Evolutionary conservation across 2,113 vertebrate genomes (phyloP).

Genomic region (Gambusia affinis): DNA sequence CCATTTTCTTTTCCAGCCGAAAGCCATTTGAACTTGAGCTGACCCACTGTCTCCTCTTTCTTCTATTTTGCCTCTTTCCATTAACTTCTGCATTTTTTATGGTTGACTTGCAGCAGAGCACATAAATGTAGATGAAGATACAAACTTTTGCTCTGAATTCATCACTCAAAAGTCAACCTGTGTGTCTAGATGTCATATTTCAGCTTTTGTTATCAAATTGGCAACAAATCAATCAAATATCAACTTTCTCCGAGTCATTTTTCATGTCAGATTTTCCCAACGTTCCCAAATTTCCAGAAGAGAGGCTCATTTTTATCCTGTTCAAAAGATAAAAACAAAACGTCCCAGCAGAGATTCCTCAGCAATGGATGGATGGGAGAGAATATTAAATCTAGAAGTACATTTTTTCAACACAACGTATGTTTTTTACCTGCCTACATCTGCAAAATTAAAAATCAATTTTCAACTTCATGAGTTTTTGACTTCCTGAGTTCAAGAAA

Average conservation of each 20-base stretch:
- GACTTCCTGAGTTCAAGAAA: too few species aligned
- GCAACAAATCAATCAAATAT: background rate
- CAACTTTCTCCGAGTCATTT: background rate
- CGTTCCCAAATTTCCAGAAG: too few species aligned
- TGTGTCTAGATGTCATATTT: background rate
- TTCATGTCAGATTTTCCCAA: background rate
- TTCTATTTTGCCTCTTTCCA: background rate
- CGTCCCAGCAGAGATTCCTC: too few species aligned
- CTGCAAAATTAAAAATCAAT: too few species aligned
- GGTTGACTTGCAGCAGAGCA: slow-evolving; percentile 18
- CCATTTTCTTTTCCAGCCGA: slow-evolving; percentile 46
- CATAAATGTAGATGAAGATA: background rate
- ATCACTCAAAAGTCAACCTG: background rate
- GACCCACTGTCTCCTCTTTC: slow-evolving; percentile 41
- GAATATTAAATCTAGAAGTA: too few species aligned
- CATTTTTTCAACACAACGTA: too few species aligned
- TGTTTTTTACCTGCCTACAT: too few species aligned
- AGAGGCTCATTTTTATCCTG: too few species aligned
- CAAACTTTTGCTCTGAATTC: background rate
- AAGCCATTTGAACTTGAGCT: slow-evolving; percentile 55
- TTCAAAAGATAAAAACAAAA: too few species aligned
- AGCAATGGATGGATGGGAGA: too few species aligned
- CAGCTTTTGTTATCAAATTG: background rate
- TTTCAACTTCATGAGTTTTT: too few species aligned
- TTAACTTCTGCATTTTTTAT: slow-evolving; percentile 11